These are phyloP conservation scores for Onychostoma macrolepis DNA, from an alignment of 2,113 vertebrate genomes.

Conservation along the genomic window DNA sequence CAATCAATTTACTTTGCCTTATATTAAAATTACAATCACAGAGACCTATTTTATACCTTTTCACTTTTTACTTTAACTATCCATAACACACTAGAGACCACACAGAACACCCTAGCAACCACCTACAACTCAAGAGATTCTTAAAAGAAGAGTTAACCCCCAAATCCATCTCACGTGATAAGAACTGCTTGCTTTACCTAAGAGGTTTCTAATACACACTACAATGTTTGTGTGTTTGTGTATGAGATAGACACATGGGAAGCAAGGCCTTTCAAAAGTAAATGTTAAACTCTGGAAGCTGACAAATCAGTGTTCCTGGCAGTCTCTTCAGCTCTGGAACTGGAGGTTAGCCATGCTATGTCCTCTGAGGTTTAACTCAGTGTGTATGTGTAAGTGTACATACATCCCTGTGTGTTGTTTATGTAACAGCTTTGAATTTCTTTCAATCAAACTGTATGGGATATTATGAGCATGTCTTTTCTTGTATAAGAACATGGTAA, in stretches of 20 bases:
- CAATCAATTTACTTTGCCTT: not conserved
- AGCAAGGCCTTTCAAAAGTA: not conserved
- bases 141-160: too few species aligned
- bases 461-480: slow-evolving; percentile 30
- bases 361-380: not conserved
- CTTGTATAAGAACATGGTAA: slow-evolving; percentile 27
- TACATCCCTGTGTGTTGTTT: not conserved
- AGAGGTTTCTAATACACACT: not conserved
- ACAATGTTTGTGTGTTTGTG: not conserved
- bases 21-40: not conserved
- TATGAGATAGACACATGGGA: not conserved
- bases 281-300: not conserved
- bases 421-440: slow-evolving; percentile 17
- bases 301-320: slow-evolving; percentile 18
- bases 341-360: not conserved
- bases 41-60: not conserved
- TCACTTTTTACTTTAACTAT: not conserved
- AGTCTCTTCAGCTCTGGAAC: not conserved
- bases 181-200: not conserved
- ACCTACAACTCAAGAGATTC: too few species aligned
- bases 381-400: not conserved
- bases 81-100: not conserved
- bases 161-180: not conserved
- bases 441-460: slow-evolving; percentile 1
- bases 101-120: not conserved